Conservation (phyloP, 1,140 invertebrate genomes). For the Cyclargus thomasi region DNA sequence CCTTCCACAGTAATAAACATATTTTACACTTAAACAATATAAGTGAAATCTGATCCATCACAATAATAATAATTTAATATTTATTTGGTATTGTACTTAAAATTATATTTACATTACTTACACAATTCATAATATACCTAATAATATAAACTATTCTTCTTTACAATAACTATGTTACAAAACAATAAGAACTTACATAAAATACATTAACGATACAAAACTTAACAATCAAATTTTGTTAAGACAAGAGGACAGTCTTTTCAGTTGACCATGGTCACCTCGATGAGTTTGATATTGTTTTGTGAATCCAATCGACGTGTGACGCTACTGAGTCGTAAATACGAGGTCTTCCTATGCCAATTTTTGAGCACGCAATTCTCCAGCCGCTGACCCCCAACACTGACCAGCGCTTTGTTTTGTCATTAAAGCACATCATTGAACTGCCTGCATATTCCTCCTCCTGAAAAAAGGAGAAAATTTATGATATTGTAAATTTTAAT, state of each 20-base stretch:
- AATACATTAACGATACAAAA: conserved; percentile 10
- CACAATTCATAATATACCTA: conserved; percentile 19
- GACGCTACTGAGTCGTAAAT: conserved; percentile 88
- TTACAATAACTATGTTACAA: conserved; percentile 4
- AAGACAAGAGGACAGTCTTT: conserved; percentile 33
- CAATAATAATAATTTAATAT: conserved; percentile 27
- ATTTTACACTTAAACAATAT: not conserved
- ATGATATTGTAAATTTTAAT: too few species aligned
- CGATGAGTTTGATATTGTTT: conserved; percentile 77
- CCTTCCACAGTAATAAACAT: not conserved
- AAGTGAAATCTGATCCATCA: not conserved
- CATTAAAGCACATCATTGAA: conserved; percentile 84
- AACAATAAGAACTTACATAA: conserved; percentile 1
- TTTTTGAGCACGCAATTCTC: conserved; percentile 84
- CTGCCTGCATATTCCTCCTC: conserved; percentile 91
- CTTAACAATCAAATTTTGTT: not conserved
- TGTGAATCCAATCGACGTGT: conserved; percentile 87
- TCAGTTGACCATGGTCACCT: conserved; percentile 41
- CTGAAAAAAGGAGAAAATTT: conserved; percentile 68
- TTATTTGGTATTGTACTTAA: conserved; percentile 42
- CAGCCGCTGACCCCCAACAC: conserved; percentile 85
- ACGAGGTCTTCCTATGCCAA: conserved; percentile 83
- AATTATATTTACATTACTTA: conserved; percentile 45
- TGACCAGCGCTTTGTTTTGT: conserved; percentile 81
- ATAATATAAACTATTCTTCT: not conserved